Evolutionary conservation across 2,888 invertebrate genomes (phyloP).

Genomic region (Acleris emargana): DNA sequence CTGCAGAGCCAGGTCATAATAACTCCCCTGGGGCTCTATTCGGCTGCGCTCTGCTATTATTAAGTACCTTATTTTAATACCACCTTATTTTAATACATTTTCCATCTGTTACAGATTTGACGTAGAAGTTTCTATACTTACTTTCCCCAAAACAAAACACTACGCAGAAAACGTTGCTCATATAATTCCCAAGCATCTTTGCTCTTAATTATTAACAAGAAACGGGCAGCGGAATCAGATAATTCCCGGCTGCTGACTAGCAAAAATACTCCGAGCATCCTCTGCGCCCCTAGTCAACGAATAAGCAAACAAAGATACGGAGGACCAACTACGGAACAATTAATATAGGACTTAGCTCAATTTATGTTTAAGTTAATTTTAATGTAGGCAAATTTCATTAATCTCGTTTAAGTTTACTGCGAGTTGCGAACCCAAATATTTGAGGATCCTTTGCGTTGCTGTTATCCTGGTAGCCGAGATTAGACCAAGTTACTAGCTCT

Average conservation of each 20-base stretch:
- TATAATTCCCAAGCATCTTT: conserved; percentile 6
- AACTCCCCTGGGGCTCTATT: too few species aligned
- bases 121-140: too few species aligned
- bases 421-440: conserved; percentile 19
- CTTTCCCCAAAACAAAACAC: not conserved
- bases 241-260: conserved; percentile 40
- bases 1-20: too few species aligned
- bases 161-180: too few species aligned
- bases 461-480: conserved; percentile 8
- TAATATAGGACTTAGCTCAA: conserved; percentile 21
- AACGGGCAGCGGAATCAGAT: conserved; percentile 44
- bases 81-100: too few species aligned
- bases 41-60: too few species aligned
- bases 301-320: conserved; percentile 13
- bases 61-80: too few species aligned
- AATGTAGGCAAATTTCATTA: conserved; percentile 22
- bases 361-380: conserved; percentile 20
- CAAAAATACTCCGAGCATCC: conserved; percentile 45
- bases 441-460: conserved; percentile 16
- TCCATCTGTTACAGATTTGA: too few species aligned
- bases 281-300: conserved; percentile 39
- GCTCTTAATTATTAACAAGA: conserved; percentile 39
- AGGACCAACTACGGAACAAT: conserved; percentile 5
- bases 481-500: not conserved
- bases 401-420: conserved; percentile 17